Conservation (phyloP, 2,797 vertebrate genomes). For the Ctenosaura bakeri region DNA sequence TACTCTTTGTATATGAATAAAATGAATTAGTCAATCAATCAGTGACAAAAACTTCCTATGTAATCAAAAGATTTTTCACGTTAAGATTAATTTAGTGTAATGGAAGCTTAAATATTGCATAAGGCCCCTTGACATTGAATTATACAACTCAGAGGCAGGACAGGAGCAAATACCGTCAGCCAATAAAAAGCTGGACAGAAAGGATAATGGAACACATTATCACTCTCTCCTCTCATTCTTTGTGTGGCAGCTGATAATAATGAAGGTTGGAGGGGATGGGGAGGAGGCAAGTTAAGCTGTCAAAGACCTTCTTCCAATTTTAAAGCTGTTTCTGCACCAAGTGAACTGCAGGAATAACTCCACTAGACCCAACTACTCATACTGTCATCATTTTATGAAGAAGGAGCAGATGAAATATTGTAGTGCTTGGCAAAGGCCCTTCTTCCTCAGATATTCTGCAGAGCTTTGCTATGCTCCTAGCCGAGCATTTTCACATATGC, state of each 20-base stretch:
- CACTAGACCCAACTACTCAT: constrained; percentile 4
- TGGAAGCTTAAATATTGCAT: constrained; percentile 83
- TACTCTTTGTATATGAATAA: constrained; percentile 80
- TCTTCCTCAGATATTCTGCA: constrained; percentile 13
- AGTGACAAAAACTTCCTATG: constrained; percentile 78
- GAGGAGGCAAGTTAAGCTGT: constrained; percentile 23
- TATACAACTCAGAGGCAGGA: constrained; percentile 69
- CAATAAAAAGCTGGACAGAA: constrained; percentile 24
- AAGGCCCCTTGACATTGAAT: constrained; percentile 81
- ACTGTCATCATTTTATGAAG: constrained; percentile 42
- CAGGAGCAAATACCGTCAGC: constrained; percentile 12
- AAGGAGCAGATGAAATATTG: constrained; percentile 37
- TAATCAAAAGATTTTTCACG: constrained; percentile 84
- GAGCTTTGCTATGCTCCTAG: neutral
- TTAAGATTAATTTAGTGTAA: constrained; percentile 84
- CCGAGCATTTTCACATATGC: neutral
- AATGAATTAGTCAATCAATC: constrained; percentile 82
- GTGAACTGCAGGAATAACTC: constrained; percentile 8
- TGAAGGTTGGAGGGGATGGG: constrained; percentile 2
- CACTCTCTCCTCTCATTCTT: constrained; percentile 49
- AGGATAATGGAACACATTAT: constrained; percentile 36
- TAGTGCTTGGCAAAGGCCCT: constrained; percentile 19
- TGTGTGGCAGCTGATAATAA: constrained; percentile 53
- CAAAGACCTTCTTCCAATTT: neutral
- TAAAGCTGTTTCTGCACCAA: neutral